Conservation (phyloP, 2,113 vertebrate genomes). For the Acinonyx jubatus region DNA sequence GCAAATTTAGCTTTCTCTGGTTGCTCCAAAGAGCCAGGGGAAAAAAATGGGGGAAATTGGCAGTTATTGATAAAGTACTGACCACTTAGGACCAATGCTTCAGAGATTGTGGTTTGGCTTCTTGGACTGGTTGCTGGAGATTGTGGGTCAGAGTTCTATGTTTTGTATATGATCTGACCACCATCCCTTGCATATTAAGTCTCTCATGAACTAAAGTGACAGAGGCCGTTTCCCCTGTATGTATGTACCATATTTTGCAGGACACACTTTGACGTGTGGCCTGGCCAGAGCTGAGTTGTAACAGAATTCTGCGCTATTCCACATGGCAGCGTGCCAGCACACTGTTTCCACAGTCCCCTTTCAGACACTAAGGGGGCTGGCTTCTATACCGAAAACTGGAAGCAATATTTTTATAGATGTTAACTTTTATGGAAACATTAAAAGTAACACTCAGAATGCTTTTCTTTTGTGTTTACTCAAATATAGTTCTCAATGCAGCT, state of each 20-base stretch:
- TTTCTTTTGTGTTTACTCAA: constrained; percentile 65
- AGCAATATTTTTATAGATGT: constrained; percentile 44
- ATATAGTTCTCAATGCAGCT: constrained; percentile 35
- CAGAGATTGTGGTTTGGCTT: background rate
- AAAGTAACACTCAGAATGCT: constrained; percentile 23
- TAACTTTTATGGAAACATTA: constrained; percentile 57
- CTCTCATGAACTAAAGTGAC: background rate
- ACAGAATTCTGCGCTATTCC: background rate
- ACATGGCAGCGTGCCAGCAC: background rate
- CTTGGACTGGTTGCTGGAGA: background rate
- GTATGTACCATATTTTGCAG: background rate
- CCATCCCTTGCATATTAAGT: background rate
- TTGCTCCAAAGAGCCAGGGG: background rate
- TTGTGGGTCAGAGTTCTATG: background rate
- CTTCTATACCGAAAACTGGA: constrained; percentile 18
- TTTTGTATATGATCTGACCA: background rate
- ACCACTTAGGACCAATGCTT: background rate
- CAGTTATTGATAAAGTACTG: background rate
- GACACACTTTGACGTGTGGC: background rate
- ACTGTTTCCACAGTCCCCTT: background rate
- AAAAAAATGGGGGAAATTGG: background rate
- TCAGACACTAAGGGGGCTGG: background rate
- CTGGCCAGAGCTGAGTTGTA: background rate
- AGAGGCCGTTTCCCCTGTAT: background rate
- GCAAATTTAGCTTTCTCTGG: background rate